These are phyloP conservation scores for Muscicapa comitata DNA, from an alignment of 2,797 vertebrate genomes.

Conservation along the genomic window DNA sequence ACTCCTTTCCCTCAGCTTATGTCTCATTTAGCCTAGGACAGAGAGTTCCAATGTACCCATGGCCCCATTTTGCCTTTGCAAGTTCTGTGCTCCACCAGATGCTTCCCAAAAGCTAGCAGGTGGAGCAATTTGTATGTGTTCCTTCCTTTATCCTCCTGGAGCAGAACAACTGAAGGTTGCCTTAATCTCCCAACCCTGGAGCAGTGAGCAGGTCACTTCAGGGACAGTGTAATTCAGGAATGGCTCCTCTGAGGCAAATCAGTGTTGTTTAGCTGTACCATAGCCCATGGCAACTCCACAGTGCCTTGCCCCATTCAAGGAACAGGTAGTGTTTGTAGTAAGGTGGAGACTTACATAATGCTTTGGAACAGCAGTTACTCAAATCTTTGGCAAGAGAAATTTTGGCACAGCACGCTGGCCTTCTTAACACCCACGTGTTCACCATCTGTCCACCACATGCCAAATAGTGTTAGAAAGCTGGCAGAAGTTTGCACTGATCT, in stretches of 20 bases:
- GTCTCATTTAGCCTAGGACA: neutral
- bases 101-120: neutral
- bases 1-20: neutral
- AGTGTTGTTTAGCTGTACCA: neutral
- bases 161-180: neutral
- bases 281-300: neutral
- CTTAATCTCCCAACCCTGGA: neutral
- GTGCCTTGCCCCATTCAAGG: neutral
- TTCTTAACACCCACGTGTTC: neutral
- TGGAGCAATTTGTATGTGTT: neutral
- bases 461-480: neutral
- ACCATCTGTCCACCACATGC: conserved; percentile 13
- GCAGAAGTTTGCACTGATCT: neutral
- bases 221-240: neutral
- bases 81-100: neutral
- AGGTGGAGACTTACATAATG: neutral
- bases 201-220: neutral
- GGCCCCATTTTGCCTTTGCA: neutral
- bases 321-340: neutral
- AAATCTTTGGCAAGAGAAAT: neutral
- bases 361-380: neutral
- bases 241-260: neutral
- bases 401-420: neutral
- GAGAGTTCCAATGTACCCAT: accelerated
- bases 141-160: neutral